Conservation (phyloP, 2,113 vertebrate species). For the Silurus asotus region DNA sequence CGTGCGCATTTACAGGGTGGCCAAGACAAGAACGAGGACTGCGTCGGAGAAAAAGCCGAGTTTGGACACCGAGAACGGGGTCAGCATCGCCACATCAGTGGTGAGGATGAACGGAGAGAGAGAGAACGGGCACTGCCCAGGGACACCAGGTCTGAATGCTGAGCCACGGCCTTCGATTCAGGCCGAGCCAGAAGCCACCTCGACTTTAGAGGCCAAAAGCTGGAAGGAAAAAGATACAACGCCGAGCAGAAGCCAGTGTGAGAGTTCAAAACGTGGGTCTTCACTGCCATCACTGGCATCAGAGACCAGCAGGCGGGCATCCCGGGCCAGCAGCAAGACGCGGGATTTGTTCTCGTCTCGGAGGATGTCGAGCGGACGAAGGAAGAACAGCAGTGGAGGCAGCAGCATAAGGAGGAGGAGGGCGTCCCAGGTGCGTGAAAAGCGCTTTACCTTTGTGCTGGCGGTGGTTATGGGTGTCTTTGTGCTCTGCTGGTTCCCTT, state of each 20-base stretch:
- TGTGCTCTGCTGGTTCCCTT: slow-evolving; percentile 90
- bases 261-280: slow-evolving; percentile 10
- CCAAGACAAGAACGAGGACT: slow-evolving; percentile 66
- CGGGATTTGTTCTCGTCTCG: slow-evolving; percentile 32
- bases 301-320: slow-evolving; percentile 29
- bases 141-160: background rate
- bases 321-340: slow-evolving; percentile 28
- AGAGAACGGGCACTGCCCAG: slow-evolving; percentile 10
- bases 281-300: slow-evolving; percentile 6
- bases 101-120: slow-evolving; percentile 4
- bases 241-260: slow-evolving; percentile 22
- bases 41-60: slow-evolving; percentile 51
- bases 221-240: slow-evolving; percentile 27
- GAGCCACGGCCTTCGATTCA: background rate
- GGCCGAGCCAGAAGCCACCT: slow-evolving; percentile 16
- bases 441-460: slow-evolving; percentile 86
- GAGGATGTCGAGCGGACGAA: slow-evolving; percentile 14
- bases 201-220: slow-evolving; percentile 7
- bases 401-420: slow-evolving; percentile 72
- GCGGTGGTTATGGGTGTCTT: slow-evolving; percentile 89
- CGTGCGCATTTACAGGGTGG: slow-evolving; percentile 85
- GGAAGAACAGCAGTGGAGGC: slow-evolving; percentile 52
- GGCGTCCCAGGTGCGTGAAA: slow-evolving; percentile 79
- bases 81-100: slow-evolving; percentile 25
- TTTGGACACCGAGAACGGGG: background rate